Conservation (phyloP, 2,888 invertebrate genomes). For the Heliconius sara region DNA sequence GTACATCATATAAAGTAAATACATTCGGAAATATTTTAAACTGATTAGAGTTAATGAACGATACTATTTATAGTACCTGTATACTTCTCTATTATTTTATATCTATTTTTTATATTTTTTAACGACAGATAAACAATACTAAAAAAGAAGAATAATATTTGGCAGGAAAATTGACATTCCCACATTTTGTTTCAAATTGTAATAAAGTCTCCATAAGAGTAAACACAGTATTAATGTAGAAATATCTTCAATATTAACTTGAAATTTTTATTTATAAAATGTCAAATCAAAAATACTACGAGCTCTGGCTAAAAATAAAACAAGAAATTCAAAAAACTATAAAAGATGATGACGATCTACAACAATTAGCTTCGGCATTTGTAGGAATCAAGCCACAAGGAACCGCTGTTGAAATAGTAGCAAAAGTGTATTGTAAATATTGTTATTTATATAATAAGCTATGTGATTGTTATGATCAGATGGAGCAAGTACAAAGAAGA, state of each 20-base stretch:
- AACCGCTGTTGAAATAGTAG: conserved; percentile 77
- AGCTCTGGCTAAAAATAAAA: conserved; percentile 71
- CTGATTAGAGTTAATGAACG: no score
- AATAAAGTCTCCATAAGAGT: neutral
- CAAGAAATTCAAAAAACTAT: conserved; percentile 59
- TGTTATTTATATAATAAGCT: conserved; percentile 82
- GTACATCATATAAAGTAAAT: no score
- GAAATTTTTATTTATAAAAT: conserved; percentile 51
- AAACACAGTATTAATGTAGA: neutral
- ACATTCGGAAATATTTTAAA: no score
- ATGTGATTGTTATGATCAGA: conserved; percentile 85
- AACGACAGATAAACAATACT: neutral
- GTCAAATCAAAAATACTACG: conserved; percentile 71
- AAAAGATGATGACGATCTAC: conserved; percentile 66
- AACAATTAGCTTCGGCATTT: conserved; percentile 60
- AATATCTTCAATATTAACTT: neutral
- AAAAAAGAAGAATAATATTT: conserved; percentile 15
- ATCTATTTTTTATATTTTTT: no score
- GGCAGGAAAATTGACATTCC: neutral
- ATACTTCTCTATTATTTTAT: no score
- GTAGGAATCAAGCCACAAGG: conserved; percentile 76
- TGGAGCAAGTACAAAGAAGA: conserved; percentile 85
- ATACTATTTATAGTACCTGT: no score
- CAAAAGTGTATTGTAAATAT: conserved; percentile 81
- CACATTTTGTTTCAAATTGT: conserved; percentile 1